Evolutionary conservation across 2,113 vertebrate species (phyloP).

Genomic region (Phaetusa simplex): DNA sequence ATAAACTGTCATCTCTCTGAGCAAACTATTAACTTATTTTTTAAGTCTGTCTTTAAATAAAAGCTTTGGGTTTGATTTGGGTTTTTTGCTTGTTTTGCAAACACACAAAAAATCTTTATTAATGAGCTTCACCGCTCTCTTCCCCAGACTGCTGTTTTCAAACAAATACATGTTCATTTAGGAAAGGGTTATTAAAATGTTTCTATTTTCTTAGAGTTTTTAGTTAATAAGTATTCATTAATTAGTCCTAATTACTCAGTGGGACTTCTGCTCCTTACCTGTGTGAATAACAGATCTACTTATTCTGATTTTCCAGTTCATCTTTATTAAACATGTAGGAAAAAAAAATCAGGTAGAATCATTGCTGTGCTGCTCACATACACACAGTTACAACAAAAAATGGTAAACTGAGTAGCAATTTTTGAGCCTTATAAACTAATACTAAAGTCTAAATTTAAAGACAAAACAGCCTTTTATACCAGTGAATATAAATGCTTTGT

Average conservation of each 20-base stretch:
- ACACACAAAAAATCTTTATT: neutral
- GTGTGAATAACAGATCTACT: neutral
- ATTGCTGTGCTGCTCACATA: neutral
- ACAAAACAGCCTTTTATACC: neutral
- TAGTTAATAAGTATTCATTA: neutral
- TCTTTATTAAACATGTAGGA: neutral
- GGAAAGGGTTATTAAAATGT: neutral
- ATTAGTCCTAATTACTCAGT: neutral
- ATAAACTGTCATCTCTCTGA: constrained; percentile 72
- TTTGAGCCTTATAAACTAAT: neutral
- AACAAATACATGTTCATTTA: neutral
- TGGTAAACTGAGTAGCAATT: neutral
- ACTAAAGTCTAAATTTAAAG: neutral
- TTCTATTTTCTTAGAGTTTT: neutral
- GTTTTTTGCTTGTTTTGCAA: constrained; percentile 56
- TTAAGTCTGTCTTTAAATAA: constrained; percentile 78
- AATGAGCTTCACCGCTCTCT: neutral
- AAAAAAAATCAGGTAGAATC: neutral
- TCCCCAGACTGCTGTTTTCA: neutral
- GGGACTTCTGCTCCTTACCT: neutral
- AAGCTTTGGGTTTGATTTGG: constrained; percentile 52
- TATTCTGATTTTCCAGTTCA: neutral
- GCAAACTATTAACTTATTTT: constrained; percentile 70
- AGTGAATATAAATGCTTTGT: neutral
- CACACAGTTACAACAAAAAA: neutral